phyloP scores from a whole-genome alignment of 2,888 invertebrate genomes.

The Buathra laborator region DNA sequence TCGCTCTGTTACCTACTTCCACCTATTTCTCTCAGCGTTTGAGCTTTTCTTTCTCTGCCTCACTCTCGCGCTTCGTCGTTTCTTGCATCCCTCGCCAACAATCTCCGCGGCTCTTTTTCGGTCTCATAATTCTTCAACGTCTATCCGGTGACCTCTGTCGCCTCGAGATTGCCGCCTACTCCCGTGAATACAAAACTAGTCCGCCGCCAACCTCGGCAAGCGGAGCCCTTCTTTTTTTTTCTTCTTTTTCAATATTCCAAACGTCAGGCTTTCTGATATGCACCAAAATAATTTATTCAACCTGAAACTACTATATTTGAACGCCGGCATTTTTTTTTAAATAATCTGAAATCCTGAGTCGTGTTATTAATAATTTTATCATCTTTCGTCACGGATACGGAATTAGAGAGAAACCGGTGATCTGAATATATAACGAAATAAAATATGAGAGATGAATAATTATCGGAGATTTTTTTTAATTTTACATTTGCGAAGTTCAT shows the following conservation, averaged over 20 bases:
- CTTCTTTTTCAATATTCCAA: neutral
- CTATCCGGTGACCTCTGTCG: constrained; percentile 40
- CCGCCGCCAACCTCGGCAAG: neutral
- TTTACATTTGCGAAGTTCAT: too few relatives aligned
- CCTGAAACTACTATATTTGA: neutral
- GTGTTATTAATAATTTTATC: neutral
- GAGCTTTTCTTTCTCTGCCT: neutral
- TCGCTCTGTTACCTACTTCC: constrained; percentile 3
- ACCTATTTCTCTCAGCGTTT: neutral
- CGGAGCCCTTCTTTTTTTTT: neutral
- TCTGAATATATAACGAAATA: neutral
- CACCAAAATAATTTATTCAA: neutral
- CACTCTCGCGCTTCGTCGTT: neutral
- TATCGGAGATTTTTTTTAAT: neutral
- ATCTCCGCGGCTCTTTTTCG: constrained; percentile 3
- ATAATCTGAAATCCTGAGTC: neutral
- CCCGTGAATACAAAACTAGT: constrained; percentile 25
- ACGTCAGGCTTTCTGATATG: neutral
- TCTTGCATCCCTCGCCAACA: constrained; percentile 7
- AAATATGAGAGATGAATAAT: neutral
- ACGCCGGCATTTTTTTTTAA: too few relatives aligned
- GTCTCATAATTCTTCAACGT: constrained; percentile 51
- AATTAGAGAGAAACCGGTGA: too few relatives aligned
- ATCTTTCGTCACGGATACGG: neutral
- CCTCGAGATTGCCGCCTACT: constrained; percentile 36